Evolutionary conservation across 2,113 vertebrate species (phyloP).

Genomic region (Scalopus aquaticus): DNA sequence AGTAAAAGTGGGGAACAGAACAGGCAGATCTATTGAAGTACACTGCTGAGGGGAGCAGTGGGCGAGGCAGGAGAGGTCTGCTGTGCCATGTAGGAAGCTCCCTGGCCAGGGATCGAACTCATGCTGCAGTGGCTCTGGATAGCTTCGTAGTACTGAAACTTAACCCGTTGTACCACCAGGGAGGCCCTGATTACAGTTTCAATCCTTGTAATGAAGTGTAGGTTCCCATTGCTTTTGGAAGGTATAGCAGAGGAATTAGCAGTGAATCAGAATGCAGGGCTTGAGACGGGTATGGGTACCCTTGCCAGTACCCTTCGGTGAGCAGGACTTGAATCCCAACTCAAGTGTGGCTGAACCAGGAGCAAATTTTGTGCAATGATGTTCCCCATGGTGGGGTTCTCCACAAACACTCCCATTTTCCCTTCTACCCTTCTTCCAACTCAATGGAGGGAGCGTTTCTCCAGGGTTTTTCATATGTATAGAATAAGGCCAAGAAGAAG

Average conservation of each 20-base stretch:
- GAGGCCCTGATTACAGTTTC: neutral
- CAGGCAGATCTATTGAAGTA: too few species aligned
- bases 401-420: neutral
- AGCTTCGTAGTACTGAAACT: too few species aligned
- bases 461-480: neutral
- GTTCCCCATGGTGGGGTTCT: neutral
- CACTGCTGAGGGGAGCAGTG: too few species aligned
- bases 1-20: too few species aligned
- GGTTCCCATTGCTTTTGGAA: neutral
- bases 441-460: neutral
- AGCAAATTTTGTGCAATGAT: neutral
- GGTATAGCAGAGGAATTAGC: neutral
- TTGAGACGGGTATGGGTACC: neutral
- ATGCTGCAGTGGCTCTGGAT: too few species aligned
- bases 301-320: neutral
- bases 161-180: too few species aligned
- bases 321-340: neutral
- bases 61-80: too few species aligned
- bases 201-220: neutral
- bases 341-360: neutral
- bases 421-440: neutral
- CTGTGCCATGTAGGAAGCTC: too few species aligned
- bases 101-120: too few species aligned
- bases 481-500: neutral
- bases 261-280: neutral